Base-by-base conservation (phyloP, 2,113 vertebrate species). In the Ochotona princeps region DNA sequence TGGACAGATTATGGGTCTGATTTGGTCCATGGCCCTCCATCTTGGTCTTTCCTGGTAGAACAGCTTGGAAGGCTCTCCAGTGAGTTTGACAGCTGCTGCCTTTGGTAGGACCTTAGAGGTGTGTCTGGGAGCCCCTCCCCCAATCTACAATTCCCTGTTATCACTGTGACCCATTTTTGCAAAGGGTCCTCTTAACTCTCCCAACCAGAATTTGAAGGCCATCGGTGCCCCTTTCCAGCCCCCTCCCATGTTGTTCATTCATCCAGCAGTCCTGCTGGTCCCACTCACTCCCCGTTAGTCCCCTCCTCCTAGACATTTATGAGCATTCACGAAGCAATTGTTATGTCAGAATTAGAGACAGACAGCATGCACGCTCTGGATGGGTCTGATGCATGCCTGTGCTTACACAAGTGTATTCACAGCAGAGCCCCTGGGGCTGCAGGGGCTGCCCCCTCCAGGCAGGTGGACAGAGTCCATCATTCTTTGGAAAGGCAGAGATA, bases 381-480 rank as follows among this genome's bases (percentile, higher is more conserved):
- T 10, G 28, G 35, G 21, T 14, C 26, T 2, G 5, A 18, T 2
- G 8, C 0, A 0, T 26, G 54, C 66, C 14, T 14, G 14, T 20
- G 14, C 7, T 15, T 8, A 18, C 65, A 28, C 8, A 2, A 6
- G 5, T 0, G 14, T 0, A 1, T 30, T 21, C 54, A 0, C 1
- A 63, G 0, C 0, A 3, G 1, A 2, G 51, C 65, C 20, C 12
- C 44, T 0, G 0, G 51, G 30, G 72, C 21, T 49, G 17, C 21
- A 70, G 83, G 23, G 38, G 38, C 38, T 44, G 38, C 38, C 38
- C 6, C 38, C 2, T 9, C 38, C 6, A 21, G 83, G 60, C 8
- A 10, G 20, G 61, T 1, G 14, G 66, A 49, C 65, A 78, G 63
- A 54, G 49, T 47, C 28, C 26, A 47, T 57, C 54, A 57, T 57